Evolutionary conservation across 2,797 vertebrate genomes (phyloP), one percentile per base, ranked within the genome.

Genomic region (Falco novaeseelandiae): DNA sequence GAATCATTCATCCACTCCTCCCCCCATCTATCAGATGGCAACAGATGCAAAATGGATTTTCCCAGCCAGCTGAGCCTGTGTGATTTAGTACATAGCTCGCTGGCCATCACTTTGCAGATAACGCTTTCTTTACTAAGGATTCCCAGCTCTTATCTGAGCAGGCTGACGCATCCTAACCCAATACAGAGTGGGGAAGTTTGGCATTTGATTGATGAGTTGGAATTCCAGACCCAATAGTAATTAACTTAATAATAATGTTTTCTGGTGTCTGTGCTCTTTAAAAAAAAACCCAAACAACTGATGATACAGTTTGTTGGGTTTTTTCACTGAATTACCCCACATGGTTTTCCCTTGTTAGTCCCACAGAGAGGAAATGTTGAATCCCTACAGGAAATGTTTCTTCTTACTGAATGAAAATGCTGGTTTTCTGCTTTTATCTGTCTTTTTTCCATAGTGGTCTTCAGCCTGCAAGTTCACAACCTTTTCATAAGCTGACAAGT

Each of bases 401-500:
- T 11, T 63, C 18, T 36, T 86, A 46, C 57, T 8, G 74, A 83
- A 66, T 23, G 17, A 59, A 40, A 88, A 23, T 32, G 20, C 1
- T 70, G 18, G 1, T n/a, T 71, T 81, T 80, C 52, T 49, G 11
- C 7, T 78, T 88, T 46, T 73, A 61, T 10, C 6, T 67, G 20
- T 62, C 32, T 79, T 69, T 81, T 87, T 83, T 46, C 70, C 9
- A 79, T 78, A 57, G 14, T 57, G 26, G 42, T 52, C 21, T 74
- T 88, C 19, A 72, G 15, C 26, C 36, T 58, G 16, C 52, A 93
- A 89, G 44, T 66, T 93, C 79, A 93, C 42, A 29, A 83, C 3
- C 12, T 83, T 88, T 94, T 95, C n/a, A 83, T 54, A 71, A 96
- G 38, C 30, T 83, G 65, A 61, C 4, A 71, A 73, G 32, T 65